Conservation (phyloP, 2,797 vertebrate species). For the Phalanger gymnotis region DNA sequence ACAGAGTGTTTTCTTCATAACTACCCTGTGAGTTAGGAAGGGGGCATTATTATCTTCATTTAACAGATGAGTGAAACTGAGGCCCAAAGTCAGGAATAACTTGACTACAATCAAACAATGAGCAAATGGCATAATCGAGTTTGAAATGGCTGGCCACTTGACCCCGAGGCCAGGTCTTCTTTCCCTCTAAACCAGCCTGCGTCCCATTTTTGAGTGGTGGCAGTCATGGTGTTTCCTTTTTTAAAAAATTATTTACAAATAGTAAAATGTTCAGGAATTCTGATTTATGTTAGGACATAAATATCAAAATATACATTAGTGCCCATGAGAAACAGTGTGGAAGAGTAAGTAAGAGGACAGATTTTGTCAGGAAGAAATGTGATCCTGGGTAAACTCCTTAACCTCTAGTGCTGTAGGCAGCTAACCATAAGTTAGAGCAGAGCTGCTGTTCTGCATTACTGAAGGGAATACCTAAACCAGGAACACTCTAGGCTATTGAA, state of each 20-base stretch:
- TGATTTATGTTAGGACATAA: neutral
- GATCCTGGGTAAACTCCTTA: neutral
- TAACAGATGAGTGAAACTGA: neutral
- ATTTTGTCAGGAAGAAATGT: neutral
- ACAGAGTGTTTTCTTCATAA: neutral
- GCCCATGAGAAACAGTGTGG: neutral
- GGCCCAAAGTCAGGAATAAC: neutral
- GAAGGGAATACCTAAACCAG: neutral
- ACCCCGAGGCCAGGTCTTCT: neutral
- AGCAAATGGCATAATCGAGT: neutral
- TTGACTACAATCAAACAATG: neutral
- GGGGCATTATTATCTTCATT: neutral
- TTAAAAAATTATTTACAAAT: too few species aligned
- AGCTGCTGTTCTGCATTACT: neutral
- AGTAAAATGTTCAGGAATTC: neutral
- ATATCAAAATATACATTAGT: neutral
- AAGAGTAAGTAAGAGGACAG: neutral
- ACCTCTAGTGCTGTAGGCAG: neutral
- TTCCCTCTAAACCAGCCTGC: neutral
- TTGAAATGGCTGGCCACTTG: neutral
- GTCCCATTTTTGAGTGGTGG: neutral
- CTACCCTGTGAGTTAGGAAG: neutral
- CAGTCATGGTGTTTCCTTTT: neutral
- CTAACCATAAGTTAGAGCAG: neutral
- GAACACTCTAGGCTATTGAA: neutral